Conservation (phyloP, 2,113 vertebrate genomes). For the Rhea americana region DNA sequence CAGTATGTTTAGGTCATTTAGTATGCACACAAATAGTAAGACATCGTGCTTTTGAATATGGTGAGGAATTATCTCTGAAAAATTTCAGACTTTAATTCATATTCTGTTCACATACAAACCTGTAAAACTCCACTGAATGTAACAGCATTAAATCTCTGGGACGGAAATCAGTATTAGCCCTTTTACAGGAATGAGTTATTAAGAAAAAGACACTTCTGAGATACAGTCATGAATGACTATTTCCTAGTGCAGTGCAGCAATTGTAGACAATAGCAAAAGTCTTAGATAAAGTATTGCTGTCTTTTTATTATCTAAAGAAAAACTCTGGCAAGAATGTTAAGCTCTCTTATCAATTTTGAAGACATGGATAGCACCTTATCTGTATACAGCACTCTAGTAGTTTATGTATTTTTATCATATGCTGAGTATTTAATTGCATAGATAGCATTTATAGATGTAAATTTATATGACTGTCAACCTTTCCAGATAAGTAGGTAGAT, state of each 20-base stretch:
- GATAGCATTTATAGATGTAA: not conserved
- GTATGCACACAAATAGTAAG: not conserved
- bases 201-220: not conserved
- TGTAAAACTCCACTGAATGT: accelerated
- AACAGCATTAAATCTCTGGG: not conserved
- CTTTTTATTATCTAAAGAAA: not conserved
- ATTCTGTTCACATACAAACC: not conserved
- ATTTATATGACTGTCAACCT: not conserved
- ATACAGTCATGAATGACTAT: accelerated
- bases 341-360: not conserved
- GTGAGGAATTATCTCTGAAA: not conserved
- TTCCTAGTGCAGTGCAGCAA: not conserved
- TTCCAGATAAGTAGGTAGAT: not conserved
- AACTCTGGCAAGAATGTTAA: not conserved
- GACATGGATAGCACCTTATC: accelerated
- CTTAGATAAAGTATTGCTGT: not conserved
- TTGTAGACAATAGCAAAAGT: not conserved
- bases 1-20: not conserved
- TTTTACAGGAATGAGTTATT: not conserved
- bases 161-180: not conserved
- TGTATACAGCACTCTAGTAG: not conserved
- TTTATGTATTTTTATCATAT: not conserved
- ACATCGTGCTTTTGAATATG: not conserved
- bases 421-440: not conserved
- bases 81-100: not conserved